phyloP scores from a whole-genome alignment of 2,888 invertebrate genomes.

The Ophioninae sp. region DNA sequence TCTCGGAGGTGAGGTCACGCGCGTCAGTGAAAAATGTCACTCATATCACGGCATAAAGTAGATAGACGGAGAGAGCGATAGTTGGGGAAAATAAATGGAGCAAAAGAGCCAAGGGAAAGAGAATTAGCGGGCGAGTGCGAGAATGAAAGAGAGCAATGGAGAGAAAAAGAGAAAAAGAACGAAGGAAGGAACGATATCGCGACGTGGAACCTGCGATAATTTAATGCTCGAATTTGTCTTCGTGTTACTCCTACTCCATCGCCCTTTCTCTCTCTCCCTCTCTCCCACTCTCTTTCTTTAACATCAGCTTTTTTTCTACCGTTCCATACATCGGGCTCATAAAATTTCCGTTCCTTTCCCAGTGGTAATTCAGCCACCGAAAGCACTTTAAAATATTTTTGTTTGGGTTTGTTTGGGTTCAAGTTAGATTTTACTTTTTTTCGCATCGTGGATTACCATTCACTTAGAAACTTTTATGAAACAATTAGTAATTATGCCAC shows the following conservation, averaged over 20 bases:
- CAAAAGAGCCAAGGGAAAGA: slow-evolving; percentile 51
- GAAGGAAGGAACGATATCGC: slow-evolving; percentile 52
- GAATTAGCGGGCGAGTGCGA: slow-evolving; percentile 36
- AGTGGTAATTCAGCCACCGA: neutral
- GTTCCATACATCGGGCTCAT: slow-evolving; percentile 56
- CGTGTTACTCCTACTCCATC: slow-evolving; percentile 48
- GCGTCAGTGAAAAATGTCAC: slow-evolving; percentile 64
- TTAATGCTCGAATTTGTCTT: slow-evolving; percentile 65
- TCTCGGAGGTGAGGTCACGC: slow-evolving; percentile 33
- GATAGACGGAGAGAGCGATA: slow-evolving; percentile 35
- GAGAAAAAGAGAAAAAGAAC: slow-evolving; percentile 15
- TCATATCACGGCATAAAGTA: slow-evolving; percentile 63
- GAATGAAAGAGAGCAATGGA: neutral
- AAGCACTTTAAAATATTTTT: too few species aligned
- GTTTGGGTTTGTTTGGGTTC: too few species aligned
- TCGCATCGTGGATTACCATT: too few species aligned
- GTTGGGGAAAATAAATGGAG: slow-evolving; percentile 24
- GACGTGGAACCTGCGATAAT: slow-evolving; percentile 63
- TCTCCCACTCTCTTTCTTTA: slow-evolving; percentile 28
- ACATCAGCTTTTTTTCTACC: slow-evolving; percentile 6
- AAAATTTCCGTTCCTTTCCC: slow-evolving; percentile 56
- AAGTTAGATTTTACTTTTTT: too few species aligned
- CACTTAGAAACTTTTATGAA: too few species aligned
- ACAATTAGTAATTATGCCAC: too few species aligned
- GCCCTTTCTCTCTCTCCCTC: slow-evolving; percentile 34